Evolutionary conservation across 2,888 invertebrate species (phyloP), one percentile per base, ranked within the genome.

Genomic region (Oscheius sp.): DNA sequence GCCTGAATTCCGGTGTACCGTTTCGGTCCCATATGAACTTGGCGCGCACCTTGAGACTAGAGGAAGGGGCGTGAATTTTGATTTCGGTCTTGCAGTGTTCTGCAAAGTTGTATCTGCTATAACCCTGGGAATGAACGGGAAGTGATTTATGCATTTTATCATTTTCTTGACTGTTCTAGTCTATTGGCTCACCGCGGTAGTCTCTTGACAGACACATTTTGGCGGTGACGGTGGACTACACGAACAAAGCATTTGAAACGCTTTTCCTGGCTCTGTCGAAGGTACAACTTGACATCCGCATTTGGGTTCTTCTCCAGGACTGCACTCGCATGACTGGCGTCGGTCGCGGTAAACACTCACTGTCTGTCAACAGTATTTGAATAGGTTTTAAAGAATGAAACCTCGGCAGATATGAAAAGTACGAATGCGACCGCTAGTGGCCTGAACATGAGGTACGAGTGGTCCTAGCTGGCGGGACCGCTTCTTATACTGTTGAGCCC

Each of bases 151-250:
- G 21, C 21, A 21, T 21, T 21, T 21, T 21, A 21, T 21, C 21
- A 21, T 21, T 21, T 21, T 21, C 21, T 21, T 21, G 21, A 21
- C 21, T 21, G 21, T 21, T 21, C 21, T 42, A 42, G 42, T 5
- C 3, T 5, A 57, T 2, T n/a, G 59, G 1, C 73, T 59, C 48
- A 81, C 81, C 73, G 70, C 50, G 47, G 76, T 74, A 11, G 76
- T 74, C 37, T 79, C 79, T 3, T 70, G 72, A 47, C 79, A 81
- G 1, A 76, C 73, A 53, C 81, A 81, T 73, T 79, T 81, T 1
- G 81, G 78, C n/a, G 81, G 74, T 5, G 73, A 66, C 47, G 79
- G 78, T 48, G 75, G 74, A 1, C 76, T 77, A 60, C 81, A 81
- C 1, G 76, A 77, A 37, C 81, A 81, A 11, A 81, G 75, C 81